Base-by-base conservation (phyloP, 2,113 vertebrate genomes). In the Centrocercus urophasianus region DNA sequence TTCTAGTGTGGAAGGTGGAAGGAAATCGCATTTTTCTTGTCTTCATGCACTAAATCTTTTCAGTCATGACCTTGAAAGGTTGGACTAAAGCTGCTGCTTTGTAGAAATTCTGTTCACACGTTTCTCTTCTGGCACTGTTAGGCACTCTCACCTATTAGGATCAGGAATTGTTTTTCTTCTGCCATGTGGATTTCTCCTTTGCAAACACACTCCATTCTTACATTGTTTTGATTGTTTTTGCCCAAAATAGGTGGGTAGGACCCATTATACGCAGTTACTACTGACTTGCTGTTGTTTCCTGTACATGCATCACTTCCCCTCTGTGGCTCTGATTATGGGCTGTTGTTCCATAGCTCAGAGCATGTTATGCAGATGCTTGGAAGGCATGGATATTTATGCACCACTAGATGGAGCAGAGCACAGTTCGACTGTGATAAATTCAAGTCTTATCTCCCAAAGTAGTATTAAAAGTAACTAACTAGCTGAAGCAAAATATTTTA, bases 371-470 rank as follows among this genome's bases (percentile, higher is more conserved):
- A 8, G 56, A 13, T 20, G 1, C 54, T 70, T 48, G 48, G 34
- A 22, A 1, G 5, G 24, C 24, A 4, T 15, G 32, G 65, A 15
- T 22, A 88, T 87, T 56, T 74, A 7, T 43, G 84, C 18, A 30
- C 77, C 74, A 4, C 86, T 95, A 93, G 91, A 80, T 90, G 80
- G 88, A 95, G 93, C 32, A 91, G 79, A 89, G 65, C 34, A 0
- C 36, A 52, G 47, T 57, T 75, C 38, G 52, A 4, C 64, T 27
- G 59, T 56, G 52, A 43, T 10, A 34, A 82, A 85, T 76, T 1
- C 42, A 25, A 52, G 32, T n/a, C 27, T 80, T 25, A 2, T 50
- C 25, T 83, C 71, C 64, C 64, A 30, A 50, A 67, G 52, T 0
- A 52, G 73, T 22, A 61, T 81, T 70, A 36, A 48, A 88, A 88